Evolutionary conservation across 2,797 vertebrate genomes (phyloP).

Genomic region (Phoxinus dragarum): DNA sequence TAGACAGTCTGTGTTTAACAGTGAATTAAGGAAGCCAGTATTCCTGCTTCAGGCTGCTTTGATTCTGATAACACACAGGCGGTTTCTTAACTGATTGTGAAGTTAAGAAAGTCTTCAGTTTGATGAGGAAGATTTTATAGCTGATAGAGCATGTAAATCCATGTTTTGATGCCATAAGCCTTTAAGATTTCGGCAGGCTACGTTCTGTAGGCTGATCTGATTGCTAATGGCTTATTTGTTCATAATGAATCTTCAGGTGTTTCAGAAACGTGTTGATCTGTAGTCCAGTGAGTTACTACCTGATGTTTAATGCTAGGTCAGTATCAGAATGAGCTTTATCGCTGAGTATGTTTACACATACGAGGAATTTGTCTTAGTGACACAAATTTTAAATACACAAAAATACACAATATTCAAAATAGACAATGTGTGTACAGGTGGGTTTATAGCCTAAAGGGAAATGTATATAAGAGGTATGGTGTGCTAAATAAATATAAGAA

Average conservation of each 20-base stretch:
- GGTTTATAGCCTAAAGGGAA: too few relatives aligned
- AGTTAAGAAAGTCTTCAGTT: neutral
- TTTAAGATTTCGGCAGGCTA: neutral
- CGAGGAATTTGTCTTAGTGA: too few relatives aligned
- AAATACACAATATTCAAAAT: too few relatives aligned
- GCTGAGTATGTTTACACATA: too few relatives aligned
- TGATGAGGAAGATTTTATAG: conserved; percentile 25
- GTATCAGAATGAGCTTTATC: too few relatives aligned
- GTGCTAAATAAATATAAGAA: too few relatives aligned
- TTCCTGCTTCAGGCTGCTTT: conserved; percentile 1
- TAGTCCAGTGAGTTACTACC: neutral
- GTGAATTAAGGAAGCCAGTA: conserved; percentile 16
- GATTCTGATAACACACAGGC: neutral
- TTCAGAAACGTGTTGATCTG: conserved; percentile 17
- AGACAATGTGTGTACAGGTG: too few relatives aligned
- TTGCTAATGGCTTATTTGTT: neutral
- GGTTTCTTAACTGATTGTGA: conserved; percentile 6
- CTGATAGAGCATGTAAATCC: conserved; percentile 3
- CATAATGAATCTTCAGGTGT: neutral
- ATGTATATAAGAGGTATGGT: too few relatives aligned
- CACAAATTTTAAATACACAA: too few relatives aligned
- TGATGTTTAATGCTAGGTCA: too few relatives aligned
- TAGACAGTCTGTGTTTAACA: neutral
- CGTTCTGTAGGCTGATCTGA: neutral
- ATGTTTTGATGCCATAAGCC: neutral